Evolutionary conservation across 2,888 invertebrate genomes (phyloP), one percentile per base, ranked within the genome.

Genomic region (Cheilosia vulpina): DNA sequence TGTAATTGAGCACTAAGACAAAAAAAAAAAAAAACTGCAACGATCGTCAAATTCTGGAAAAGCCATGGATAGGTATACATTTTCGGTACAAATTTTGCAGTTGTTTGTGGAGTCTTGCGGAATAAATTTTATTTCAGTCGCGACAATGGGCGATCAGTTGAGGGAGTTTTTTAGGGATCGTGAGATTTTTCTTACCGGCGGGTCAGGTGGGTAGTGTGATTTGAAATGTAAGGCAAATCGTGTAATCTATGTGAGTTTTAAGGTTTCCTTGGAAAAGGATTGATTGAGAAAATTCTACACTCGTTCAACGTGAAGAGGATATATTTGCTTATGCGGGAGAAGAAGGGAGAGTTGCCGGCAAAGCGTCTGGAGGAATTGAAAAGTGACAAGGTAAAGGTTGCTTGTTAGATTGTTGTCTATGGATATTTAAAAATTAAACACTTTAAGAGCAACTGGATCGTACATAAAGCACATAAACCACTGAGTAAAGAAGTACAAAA

Each of bases 231-330:
- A 4, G 7, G 7, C 0, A 15, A 4, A 2, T 38, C 4, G 34
- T 4, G 1, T 7, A 55, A 19, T 19, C 13, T 45, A 21, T 27
- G 5, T 57, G 41, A 60, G 1, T 60, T 63, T 71, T 11, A 50
- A 34, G 97, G 97, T 0, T 98, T 97, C 89, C 94, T 98, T 92
- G 97, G 98, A 0, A 97, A 98, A 93, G 95, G 96, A 0, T 91
- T 98, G 27, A 93, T 97, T 3, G 97, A 98, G 91, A 98, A 98
- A 91, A 91, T 98, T 4, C 91, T 98, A 9, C 94, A 96, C 88
- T 96, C 96, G 2, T 97, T 97, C 89, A 94, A 96, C 0, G 95
- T 94, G 0, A 93, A 94, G 71, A 94, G 93, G 66, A 94, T 98
- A 80, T 98, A 96, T 90, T 89, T 97, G 9, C 93, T 98, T 52